Evolutionary conservation across 2,797 vertebrate genomes (phyloP).

Genomic region (Psittacula derbiana): DNA sequence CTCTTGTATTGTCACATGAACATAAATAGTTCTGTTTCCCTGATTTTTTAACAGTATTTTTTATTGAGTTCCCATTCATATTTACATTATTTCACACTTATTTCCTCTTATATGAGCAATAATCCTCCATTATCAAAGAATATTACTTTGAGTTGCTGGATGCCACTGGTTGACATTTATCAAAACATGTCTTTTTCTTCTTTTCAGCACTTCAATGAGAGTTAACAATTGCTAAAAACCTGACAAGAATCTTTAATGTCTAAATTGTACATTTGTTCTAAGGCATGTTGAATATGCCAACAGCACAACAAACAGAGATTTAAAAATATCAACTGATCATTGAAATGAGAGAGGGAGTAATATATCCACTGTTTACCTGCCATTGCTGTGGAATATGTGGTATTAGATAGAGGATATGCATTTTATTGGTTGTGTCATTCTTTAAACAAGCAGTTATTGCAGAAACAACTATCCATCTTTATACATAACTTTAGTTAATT

Average conservation of each 20-base stretch:
- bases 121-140: not conserved
- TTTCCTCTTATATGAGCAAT: not conserved
- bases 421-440: constrained; percentile 2
- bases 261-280: not conserved
- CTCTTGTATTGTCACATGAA: not conserved
- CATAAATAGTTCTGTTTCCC: not conserved
- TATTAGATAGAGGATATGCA: not conserved
- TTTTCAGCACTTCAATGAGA: not conserved
- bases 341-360: not conserved
- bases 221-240: not conserved
- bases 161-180: not conserved
- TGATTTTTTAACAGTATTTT: not conserved
- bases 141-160: not conserved
- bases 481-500: not conserved
- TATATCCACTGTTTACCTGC: not conserved
- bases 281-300: not conserved
- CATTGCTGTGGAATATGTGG: not conserved
- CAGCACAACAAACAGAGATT: not conserved
- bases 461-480: not conserved
- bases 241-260: not conserved
- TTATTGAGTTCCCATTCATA: not conserved
- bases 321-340: not conserved
- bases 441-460: not conserved
- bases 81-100: not conserved
- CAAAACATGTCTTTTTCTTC: not conserved